Conservation (phyloP, 2,888 invertebrate species). For the Acleris sparsana region DNA sequence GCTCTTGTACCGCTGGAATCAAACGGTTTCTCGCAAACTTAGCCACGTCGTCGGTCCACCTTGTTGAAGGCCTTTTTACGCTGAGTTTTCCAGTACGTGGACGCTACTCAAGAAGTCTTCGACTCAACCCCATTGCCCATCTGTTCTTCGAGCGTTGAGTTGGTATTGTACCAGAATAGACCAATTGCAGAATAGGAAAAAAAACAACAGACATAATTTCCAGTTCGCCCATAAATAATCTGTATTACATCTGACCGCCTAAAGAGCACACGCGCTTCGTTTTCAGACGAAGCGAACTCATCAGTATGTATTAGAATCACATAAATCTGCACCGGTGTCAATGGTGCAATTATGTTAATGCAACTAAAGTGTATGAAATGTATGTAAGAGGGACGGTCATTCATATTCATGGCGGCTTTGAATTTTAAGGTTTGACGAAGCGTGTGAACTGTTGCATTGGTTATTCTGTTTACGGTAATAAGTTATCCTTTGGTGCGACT, state of each 20-base stretch:
- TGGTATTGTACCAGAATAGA: too few relatives aligned
- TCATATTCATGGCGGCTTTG: constrained; percentile 29
- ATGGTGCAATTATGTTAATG: constrained; percentile 33
- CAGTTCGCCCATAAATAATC: too few relatives aligned
- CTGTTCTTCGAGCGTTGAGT: too few relatives aligned
- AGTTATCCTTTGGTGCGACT: background rate
- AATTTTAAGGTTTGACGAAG: constrained; percentile 22
- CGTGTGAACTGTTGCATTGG: constrained; percentile 21
- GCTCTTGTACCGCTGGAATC: too few relatives aligned
- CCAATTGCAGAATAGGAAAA: too few relatives aligned
- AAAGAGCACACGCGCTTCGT: background rate
- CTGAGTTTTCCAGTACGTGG: too few relatives aligned
- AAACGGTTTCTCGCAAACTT: too few relatives aligned
- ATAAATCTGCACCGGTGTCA: constrained; percentile 32
- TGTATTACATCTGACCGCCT: background rate
- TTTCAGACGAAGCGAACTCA: background rate
- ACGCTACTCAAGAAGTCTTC: too few relatives aligned
- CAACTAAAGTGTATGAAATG: constrained; percentile 33
- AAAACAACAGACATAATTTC: too few relatives aligned
- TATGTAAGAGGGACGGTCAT: constrained; percentile 32
- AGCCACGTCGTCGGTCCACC: too few relatives aligned
- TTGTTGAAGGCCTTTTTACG: too few relatives aligned
- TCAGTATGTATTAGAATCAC: constrained; percentile 29
- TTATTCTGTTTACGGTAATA: background rate
- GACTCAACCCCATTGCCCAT: too few relatives aligned